Percentiles rank a stretch among this genome's conserved stretches.
These are phyloP conservation scores for Mustela erminea DNA, from an alignment of 2,797 vertebrate genomes.

Conservation along the genomic window DNA sequence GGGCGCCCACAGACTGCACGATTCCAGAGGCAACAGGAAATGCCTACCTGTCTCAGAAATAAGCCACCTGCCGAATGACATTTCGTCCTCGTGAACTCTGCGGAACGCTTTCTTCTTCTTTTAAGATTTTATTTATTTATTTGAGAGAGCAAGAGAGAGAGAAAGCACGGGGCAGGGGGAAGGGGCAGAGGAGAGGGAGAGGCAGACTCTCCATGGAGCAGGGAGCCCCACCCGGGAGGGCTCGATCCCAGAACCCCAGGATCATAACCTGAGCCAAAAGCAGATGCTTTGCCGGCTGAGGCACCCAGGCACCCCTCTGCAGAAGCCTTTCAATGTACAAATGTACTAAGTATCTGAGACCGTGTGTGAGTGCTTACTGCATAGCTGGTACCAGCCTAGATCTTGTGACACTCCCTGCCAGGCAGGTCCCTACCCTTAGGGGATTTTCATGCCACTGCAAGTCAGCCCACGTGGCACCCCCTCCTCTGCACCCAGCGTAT, in stretches of 20 bases:
- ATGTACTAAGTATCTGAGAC: neutral
- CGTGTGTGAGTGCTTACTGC: neutral
- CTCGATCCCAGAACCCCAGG: neutral
- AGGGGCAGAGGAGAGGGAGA: neutral
- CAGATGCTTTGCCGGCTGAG: neutral
- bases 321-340: neutral
- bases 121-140: neutral
- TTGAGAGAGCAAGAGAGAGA: neutral
- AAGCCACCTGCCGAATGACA: neutral
- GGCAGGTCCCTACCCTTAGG: neutral
- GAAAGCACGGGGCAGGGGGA: accelerated
- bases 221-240: neutral
- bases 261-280: neutral
- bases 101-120: neutral
- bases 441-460: neutral
- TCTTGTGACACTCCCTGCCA: neutral
- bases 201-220: neutral
- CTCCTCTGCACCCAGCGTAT: neutral
- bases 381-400: neutral
- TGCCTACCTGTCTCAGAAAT: neutral
- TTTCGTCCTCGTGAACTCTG: neutral
- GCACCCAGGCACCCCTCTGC: too few species aligned
- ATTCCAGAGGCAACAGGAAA: neutral
- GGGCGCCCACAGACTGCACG: neutral
- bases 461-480: neutral